Conservation (phyloP, 2,888 invertebrate genomes). For the Malachius bipustulatus region DNA sequence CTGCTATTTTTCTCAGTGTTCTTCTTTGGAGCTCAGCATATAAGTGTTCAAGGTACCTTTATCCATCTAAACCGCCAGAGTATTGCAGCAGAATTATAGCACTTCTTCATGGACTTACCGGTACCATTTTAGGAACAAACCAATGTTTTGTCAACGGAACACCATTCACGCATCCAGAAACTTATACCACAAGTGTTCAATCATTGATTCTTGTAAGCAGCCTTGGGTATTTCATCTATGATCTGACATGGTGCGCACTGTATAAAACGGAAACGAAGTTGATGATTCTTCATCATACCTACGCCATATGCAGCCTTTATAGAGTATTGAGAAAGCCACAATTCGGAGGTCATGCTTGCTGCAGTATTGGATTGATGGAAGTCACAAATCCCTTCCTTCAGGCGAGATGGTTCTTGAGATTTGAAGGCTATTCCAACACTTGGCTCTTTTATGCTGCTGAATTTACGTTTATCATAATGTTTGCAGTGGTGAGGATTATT, state of each 20-base stretch:
- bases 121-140: slow-evolving; percentile 27
- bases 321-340: slow-evolving; percentile 40
- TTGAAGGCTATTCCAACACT: slow-evolving; percentile 39
- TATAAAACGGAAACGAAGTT: slow-evolving; percentile 41
- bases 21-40: slow-evolving; percentile 25
- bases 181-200: slow-evolving; percentile 25
- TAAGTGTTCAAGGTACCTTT: slow-evolving; percentile 12
- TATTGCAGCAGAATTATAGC: slow-evolving; percentile 27
- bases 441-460: slow-evolving; percentile 39
- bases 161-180: slow-evolving; percentile 28
- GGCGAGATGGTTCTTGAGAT: slow-evolving; percentile 48
- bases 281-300: slow-evolving; percentile 45
- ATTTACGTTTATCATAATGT: slow-evolving; percentile 39
- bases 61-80: slow-evolving; percentile 24
- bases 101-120: slow-evolving; percentile 27
- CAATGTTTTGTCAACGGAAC: slow-evolving; percentile 31
- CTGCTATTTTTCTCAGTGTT: slow-evolving; percentile 17
- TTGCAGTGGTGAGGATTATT: slow-evolving; percentile 40
- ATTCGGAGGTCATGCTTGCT: slow-evolving; percentile 43
- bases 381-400: slow-evolving; percentile 51
- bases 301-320: slow-evolving; percentile 41
- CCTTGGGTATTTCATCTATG: slow-evolving; percentile 51
- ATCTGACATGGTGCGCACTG: slow-evolving; percentile 45
- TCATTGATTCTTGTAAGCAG: slow-evolving; percentile 42
- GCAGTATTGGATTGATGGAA: slow-evolving; percentile 46